Conservation (phyloP, 2,113 vertebrate species). For the Gymnogyps californianus region DNA sequence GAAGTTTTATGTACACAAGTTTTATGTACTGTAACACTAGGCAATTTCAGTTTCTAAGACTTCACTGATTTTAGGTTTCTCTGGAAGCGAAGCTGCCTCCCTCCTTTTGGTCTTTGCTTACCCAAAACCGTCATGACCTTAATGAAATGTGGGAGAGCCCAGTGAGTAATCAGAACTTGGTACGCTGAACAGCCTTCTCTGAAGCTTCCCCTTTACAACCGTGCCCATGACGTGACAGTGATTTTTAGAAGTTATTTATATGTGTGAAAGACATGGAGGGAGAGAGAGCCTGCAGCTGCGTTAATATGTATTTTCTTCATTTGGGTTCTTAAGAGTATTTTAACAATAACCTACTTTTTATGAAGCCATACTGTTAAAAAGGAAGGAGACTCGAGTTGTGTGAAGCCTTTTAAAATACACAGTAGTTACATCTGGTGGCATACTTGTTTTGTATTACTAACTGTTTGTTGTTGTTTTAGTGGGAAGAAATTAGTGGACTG, state of each 20-base stretch:
- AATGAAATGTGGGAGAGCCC: not conserved
- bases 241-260: not conserved
- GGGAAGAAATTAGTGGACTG: constrained; percentile 99
- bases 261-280: not conserved
- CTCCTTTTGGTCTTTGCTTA: not conserved
- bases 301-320: not conserved
- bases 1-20: not conserved
- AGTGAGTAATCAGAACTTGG: not conserved
- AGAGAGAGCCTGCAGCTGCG: not conserved
- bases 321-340: not conserved
- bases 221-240: not conserved
- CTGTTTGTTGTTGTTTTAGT: constrained; percentile 80
- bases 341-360: not conserved
- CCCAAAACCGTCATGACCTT: not conserved
- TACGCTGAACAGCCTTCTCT: not conserved
- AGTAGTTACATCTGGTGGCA: not conserved
- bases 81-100: not conserved
- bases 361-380: not conserved
- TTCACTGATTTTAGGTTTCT: not conserved
- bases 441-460: constrained; percentile 41
- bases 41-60: not conserved
- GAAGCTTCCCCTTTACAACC: not conserved
- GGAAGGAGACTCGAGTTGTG: not conserved
- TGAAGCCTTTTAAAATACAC: not conserved
- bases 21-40: not conserved